Conservation (phyloP, 2,113 vertebrate genomes). For the Herpetotheres cachinnans region DNA sequence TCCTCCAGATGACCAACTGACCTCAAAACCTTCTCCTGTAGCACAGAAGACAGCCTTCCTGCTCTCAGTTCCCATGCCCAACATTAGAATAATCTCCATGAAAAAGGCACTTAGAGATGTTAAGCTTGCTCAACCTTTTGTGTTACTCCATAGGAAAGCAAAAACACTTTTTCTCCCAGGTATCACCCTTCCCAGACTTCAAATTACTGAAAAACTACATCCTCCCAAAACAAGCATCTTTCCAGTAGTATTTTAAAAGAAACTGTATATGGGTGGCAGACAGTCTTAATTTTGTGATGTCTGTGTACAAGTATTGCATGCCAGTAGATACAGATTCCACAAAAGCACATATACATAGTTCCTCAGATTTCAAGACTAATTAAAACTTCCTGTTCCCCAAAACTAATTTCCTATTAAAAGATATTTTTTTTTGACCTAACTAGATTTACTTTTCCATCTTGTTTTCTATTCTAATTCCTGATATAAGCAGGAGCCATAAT, state of each 20-base stretch:
- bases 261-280: not conserved
- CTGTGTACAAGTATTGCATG: not conserved
- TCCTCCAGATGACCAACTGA: not conserved
- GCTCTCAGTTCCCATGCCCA: not conserved
- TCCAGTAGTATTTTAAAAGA: not conserved
- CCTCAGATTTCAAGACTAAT: not conserved
- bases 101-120: not conserved
- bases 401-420: not conserved
- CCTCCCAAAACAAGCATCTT: not conserved
- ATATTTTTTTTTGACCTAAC: not conserved
- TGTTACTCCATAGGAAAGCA: not conserved
- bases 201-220: not conserved
- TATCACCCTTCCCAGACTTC: not conserved
- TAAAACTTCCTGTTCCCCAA: not conserved
- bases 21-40: not conserved
- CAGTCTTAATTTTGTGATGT: not conserved
- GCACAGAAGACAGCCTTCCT: not conserved
- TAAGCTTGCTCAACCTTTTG: not conserved
- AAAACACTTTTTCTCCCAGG: not conserved
- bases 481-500: not conserved
- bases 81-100: not conserved
- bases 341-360: not conserved
- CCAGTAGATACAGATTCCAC: not conserved
- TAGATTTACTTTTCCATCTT: not conserved
- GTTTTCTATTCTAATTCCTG: not conserved